phyloP scores from a whole-genome alignment of 2,888 invertebrate species.

The Tetranychus piercei region DNA sequence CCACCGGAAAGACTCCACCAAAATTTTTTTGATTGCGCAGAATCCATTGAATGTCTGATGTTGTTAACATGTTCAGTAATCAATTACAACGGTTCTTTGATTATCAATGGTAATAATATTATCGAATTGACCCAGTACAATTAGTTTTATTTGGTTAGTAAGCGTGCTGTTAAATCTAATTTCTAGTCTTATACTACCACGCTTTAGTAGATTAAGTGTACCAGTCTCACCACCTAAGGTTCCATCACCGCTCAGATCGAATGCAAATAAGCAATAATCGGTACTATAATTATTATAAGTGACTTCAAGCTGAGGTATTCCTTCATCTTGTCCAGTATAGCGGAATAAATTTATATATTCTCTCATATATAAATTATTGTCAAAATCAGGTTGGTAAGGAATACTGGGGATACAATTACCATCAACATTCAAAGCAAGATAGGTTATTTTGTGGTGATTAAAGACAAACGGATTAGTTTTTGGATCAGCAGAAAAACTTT shows the following conservation, averaged over 20 bases:
- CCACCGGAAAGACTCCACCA: not conserved
- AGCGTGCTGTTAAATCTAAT: not conserved
- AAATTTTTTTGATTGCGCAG: not conserved
- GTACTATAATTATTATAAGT: not conserved
- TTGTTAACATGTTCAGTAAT: not conserved
- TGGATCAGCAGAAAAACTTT: no score
- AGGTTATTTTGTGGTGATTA: no score
- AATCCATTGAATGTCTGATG: not conserved
- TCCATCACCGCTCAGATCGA: not conserved
- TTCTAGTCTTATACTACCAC: not conserved
- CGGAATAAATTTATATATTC: not conserved
- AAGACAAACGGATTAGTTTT: no score
- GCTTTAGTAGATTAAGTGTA: not conserved
- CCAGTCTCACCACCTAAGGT: not conserved
- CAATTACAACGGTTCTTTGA: not conserved
- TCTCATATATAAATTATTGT: not conserved
- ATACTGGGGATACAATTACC: no score
- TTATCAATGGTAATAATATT: not conserved
- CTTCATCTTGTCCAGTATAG: not conserved
- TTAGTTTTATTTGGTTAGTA: not conserved
- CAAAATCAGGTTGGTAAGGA: slow-evolving; percentile 5
- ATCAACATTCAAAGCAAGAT: no score
- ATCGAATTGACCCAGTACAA: not conserved
- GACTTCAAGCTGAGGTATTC: not conserved
- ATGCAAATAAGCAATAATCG: not conserved